These are phyloP conservation scores for Zaprionus gabonicus DNA, from an alignment of 1,140 invertebrate species.

Conservation along the genomic window DNA sequence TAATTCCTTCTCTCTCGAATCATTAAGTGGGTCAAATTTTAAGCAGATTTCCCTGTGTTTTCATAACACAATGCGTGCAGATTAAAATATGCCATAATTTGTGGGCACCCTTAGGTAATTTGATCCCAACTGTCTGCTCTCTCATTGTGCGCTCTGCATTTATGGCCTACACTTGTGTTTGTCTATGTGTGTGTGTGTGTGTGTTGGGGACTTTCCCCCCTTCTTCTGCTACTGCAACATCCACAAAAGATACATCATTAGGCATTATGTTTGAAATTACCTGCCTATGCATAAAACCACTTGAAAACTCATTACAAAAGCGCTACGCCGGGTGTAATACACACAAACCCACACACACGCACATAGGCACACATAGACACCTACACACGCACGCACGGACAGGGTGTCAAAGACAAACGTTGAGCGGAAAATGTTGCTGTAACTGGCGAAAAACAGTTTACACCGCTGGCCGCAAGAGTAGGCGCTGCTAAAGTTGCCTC, in stretches of 20 bases:
- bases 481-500: slow-evolving; percentile 70
- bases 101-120: neutral
- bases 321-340: slow-evolving; percentile 42
- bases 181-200: neutral
- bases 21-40: neutral
- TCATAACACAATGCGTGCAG: neutral
- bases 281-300: slow-evolving; percentile 78
- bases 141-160: slow-evolving; percentile 18
- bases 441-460: slow-evolving; percentile 66
- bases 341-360: slow-evolving; percentile 24
- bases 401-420: neutral
- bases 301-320: slow-evolving; percentile 81
- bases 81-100: slow-evolving; percentile 10
- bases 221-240: neutral
- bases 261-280: slow-evolving; percentile 78
- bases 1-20: neutral
- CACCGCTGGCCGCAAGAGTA: slow-evolving; percentile 72
- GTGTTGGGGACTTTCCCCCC: neutral
- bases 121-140: slow-evolving; percentile 20
- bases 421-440: slow-evolving; percentile 29
- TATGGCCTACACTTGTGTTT: neutral
- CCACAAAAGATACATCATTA: slow-evolving; percentile 73
- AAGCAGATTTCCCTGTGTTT: neutral
- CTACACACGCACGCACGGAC: slow-evolving; percentile 20
- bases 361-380: slow-evolving; percentile 28